Evolutionary conservation across 1,140 invertebrate species (phyloP).

Genomic region (Telenomus remus): DNA sequence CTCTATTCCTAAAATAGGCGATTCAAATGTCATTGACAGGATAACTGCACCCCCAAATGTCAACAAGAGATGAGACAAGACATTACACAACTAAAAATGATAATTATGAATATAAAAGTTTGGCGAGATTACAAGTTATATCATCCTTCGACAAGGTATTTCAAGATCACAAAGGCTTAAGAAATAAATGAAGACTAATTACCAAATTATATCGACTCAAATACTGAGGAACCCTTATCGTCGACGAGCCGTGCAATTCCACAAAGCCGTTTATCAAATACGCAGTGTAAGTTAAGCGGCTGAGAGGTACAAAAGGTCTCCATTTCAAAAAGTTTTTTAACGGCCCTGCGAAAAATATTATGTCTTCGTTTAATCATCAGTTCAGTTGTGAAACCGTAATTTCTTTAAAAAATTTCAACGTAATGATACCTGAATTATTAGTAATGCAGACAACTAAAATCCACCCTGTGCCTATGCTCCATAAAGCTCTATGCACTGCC

Average conservation of each 20-base stretch:
- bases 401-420: constrained; percentile 58
- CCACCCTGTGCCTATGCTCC: constrained; percentile 82
- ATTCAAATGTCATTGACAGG: constrained; percentile 81
- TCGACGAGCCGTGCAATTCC: constrained; percentile 78
- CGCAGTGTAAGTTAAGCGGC: constrained; percentile 82
- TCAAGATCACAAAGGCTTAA: constrained; percentile 23
- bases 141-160: not conserved
- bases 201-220: constrained; percentile 75
- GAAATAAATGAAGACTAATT: constrained; percentile 60
- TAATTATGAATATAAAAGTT: constrained; percentile 48
- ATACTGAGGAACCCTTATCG: constrained; percentile 76
- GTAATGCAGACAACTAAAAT: constrained; percentile 83
- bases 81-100: constrained; percentile 73
- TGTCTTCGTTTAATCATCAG: constrained; percentile 24
- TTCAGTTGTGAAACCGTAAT: constrained; percentile 3
- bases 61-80: constrained; percentile 77
- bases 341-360: constrained; percentile 71
- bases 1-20: constrained; percentile 82
- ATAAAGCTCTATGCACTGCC: constrained; percentile 79
- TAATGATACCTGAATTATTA: constrained; percentile 79
- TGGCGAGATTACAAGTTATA: constrained; percentile 2
- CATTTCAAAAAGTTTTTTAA: constrained; percentile 80
- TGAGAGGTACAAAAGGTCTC: constrained; percentile 80
- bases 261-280: constrained; percentile 83
- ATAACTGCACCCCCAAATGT: constrained; percentile 80